Evolutionary conservation across 2,113 vertebrate species (phyloP).

Genomic region (Centropristis striata): DNA sequence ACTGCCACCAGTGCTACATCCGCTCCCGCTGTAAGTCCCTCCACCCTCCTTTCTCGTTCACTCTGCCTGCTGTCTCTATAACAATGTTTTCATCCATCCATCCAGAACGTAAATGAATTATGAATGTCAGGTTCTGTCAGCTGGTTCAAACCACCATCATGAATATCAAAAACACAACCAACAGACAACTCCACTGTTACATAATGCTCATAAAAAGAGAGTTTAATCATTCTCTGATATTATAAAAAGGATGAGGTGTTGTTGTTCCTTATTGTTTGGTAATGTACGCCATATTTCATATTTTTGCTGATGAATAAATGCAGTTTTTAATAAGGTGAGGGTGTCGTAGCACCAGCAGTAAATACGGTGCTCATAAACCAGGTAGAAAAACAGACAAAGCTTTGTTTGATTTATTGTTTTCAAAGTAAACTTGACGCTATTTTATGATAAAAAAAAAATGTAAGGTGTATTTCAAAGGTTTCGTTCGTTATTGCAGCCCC

Average conservation of each 20-base stretch:
- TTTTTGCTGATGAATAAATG: slow-evolving; percentile 27
- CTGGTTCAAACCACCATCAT: background rate
- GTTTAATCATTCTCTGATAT: slow-evolving; percentile 8
- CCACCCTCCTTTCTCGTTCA: background rate
- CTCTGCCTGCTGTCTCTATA: background rate
- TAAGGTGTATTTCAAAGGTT: slow-evolving; percentile 20
- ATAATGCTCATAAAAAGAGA: background rate
- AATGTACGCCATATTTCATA: slow-evolving; percentile 32
- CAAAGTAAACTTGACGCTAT: slow-evolving; percentile 35
- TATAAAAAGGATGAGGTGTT: background rate
- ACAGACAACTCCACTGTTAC: background rate
- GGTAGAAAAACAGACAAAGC: background rate
- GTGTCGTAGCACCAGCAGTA: slow-evolving; percentile 10
- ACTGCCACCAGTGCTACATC: slow-evolving; percentile 96
- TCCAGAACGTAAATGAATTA: background rate
- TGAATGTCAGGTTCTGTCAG: background rate
- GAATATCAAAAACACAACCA: background rate
- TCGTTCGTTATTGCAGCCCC: slow-evolving; percentile 35
- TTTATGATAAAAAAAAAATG: slow-evolving; percentile 15
- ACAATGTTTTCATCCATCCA: background rate
- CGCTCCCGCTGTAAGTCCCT: slow-evolving; percentile 93
- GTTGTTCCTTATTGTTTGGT: slow-evolving; percentile 46
- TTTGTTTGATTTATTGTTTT: slow-evolving; percentile 54
- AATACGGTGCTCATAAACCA: slow-evolving; percentile 11
- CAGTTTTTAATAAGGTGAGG: slow-evolving; percentile 25